Percentiles rank a stretch among this genome's conserved stretches.
phyloP scores from a whole-genome alignment of 2,888 invertebrate genomes.

The Mesorhabditis belari region DNA sequence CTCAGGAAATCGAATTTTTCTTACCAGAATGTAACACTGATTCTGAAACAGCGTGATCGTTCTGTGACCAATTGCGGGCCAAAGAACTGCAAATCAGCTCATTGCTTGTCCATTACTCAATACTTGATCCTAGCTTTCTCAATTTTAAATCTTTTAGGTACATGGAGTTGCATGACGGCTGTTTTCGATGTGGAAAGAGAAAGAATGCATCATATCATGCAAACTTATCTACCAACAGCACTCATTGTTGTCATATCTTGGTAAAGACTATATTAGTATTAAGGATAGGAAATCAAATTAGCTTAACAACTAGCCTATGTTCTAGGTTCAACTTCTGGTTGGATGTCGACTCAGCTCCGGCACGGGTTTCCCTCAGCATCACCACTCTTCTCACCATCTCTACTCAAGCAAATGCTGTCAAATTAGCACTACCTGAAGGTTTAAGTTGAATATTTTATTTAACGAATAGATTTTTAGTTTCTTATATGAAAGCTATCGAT shows the following conservation, averaged over 20 bases:
- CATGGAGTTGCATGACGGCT: conserved; percentile 61
- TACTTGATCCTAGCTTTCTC: background rate
- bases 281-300: background rate
- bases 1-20: too few species aligned
- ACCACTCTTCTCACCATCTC: conserved; percentile 48
- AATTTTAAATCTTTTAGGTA: conserved; percentile 19
- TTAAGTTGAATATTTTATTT: background rate
- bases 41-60: background rate
- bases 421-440: conserved; percentile 47
- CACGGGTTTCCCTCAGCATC: conserved; percentile 49
- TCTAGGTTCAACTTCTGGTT: conserved; percentile 51
- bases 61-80: too few species aligned
- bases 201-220: conserved; percentile 61
- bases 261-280: too few species aligned
- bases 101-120: background rate
- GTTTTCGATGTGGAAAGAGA: conserved; percentile 59
- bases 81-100: too few species aligned
- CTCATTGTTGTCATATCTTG: conserved; percentile 62
- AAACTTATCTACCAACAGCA: conserved; percentile 61
- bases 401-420: conserved; percentile 50
- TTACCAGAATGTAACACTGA: background rate
- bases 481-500: conserved; percentile 52
- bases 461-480: conserved; percentile 22
- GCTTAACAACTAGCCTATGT: background rate
- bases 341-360: conserved; percentile 51